phyloP scores from a whole-genome alignment of 2,113 vertebrate species.

The Lonchura striata region DNA sequence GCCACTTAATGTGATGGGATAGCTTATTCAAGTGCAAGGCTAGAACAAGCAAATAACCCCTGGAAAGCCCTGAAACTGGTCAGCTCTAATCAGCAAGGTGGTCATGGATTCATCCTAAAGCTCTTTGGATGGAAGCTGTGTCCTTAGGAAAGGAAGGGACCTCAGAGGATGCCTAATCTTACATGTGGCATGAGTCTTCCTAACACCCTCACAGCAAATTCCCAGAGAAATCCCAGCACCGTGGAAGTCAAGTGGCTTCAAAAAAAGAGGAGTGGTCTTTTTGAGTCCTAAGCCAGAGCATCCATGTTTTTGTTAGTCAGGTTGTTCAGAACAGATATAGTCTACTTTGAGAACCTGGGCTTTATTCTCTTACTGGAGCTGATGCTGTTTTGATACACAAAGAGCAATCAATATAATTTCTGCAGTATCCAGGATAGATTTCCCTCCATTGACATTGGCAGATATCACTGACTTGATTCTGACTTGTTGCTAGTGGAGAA shows the following conservation, averaged over 20 bases:
- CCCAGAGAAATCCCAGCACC: background rate
- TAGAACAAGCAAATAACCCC: background rate
- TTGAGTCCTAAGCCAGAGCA: background rate
- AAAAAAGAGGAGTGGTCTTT: background rate
- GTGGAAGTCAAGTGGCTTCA: background rate
- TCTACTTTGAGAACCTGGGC: background rate
- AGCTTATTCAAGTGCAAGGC: background rate
- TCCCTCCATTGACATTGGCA: background rate
- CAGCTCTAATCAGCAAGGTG: background rate
- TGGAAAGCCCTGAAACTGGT: background rate
- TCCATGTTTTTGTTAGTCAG: background rate
- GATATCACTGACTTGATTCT: background rate
- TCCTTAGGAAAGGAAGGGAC: background rate
- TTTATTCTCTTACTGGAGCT: background rate
- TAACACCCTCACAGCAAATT: background rate
- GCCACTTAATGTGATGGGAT: background rate
- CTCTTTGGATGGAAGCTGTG: background rate
- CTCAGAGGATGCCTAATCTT: background rate
- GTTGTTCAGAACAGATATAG: background rate
- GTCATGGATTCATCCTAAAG: background rate
- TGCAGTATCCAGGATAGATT: background rate
- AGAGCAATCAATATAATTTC: background rate
- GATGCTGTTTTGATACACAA: background rate
- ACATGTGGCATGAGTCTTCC: background rate
- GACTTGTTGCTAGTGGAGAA: background rate